Conservation (phyloP, 2,888 invertebrate species). For the Pteria penguin region DNA sequence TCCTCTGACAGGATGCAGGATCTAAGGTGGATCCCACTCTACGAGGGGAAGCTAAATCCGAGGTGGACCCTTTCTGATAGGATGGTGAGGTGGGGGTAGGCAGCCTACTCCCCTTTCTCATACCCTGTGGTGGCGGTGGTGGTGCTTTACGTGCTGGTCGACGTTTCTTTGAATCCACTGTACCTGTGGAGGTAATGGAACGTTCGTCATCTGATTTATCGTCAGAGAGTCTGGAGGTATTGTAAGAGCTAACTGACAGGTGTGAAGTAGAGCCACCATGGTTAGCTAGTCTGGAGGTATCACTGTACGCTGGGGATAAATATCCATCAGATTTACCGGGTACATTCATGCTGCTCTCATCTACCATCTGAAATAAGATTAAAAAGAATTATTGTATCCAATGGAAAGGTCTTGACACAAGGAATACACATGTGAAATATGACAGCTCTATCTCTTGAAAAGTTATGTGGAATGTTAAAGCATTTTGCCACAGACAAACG, state of each 20-base stretch:
- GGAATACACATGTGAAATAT: too few relatives aligned
- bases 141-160: slow-evolving; percentile 59
- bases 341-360: too few relatives aligned
- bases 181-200: slow-evolving; percentile 23
- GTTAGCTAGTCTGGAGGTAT: background rate
- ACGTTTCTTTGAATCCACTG: slow-evolving; percentile 33
- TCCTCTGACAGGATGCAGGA: background rate
- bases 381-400: too few relatives aligned
- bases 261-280: background rate
- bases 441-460: too few relatives aligned
- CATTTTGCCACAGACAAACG: too few relatives aligned
- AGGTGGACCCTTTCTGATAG: background rate
- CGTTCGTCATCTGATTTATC: slow-evolving; percentile 19
- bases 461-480: too few relatives aligned
- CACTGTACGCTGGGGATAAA: too few relatives aligned
- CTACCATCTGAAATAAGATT: too few relatives aligned
- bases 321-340: too few relatives aligned
- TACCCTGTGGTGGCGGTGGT: slow-evolving; percentile 45
- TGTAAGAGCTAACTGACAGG: slow-evolving; percentile 18
- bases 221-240: slow-evolving; percentile 19
- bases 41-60: too few relatives aligned
- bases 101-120: slow-evolving; percentile 18
- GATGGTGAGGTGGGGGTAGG: slow-evolving; percentile 23
- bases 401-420: too few relatives aligned
- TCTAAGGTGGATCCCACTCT: too few relatives aligned